Evolutionary conservation across 2,113 vertebrate genomes (phyloP).

Genomic region (Clinocottus analis): DNA sequence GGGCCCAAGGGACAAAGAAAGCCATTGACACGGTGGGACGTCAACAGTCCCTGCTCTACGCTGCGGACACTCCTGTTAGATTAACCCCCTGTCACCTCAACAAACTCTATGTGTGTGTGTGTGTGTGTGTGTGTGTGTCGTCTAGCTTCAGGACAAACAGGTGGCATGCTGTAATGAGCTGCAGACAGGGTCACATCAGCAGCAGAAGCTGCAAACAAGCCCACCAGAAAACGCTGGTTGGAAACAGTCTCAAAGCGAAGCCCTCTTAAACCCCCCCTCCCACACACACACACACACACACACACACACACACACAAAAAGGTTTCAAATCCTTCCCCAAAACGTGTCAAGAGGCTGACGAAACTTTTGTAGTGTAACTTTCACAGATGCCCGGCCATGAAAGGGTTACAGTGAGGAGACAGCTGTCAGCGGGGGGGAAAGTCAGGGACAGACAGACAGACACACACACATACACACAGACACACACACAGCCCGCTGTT

Average conservation of each 20-base stretch:
- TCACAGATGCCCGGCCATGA: constrained; percentile 62
- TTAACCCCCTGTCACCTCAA: constrained; percentile 72
- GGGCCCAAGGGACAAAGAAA: constrained; percentile 71
- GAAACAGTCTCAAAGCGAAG: constrained; percentile 30
- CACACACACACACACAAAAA: no score
- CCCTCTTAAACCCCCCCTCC: constrained; percentile 39
- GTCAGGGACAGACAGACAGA: constrained; percentile 39
- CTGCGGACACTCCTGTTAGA: constrained; percentile 69
- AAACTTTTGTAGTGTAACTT: constrained; percentile 67
- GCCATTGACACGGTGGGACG: constrained; percentile 66
- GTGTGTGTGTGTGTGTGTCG: constrained; percentile 44
- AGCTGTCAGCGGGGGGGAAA: constrained; percentile 72
- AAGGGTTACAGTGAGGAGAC: constrained; percentile 75
- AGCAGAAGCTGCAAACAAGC: constrained; percentile 75
- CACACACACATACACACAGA: constrained; percentile 27
- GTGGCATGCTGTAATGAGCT: constrained; percentile 84
- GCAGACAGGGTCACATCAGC: constrained; percentile 80
- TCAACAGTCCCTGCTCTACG: constrained; percentile 56
- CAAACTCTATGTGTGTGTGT: constrained; percentile 60
- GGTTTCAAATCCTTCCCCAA: constrained; percentile 43
- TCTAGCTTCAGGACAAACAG: constrained; percentile 83
- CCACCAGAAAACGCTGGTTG: constrained; percentile 66
- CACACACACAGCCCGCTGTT: constrained; percentile 38
- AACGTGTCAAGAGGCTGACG: constrained; percentile 39
- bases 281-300: no score